These are phyloP conservation scores for Ophthalmolycus amberensis DNA, from an alignment of 2,113 vertebrate species.

Conservation along the genomic window DNA sequence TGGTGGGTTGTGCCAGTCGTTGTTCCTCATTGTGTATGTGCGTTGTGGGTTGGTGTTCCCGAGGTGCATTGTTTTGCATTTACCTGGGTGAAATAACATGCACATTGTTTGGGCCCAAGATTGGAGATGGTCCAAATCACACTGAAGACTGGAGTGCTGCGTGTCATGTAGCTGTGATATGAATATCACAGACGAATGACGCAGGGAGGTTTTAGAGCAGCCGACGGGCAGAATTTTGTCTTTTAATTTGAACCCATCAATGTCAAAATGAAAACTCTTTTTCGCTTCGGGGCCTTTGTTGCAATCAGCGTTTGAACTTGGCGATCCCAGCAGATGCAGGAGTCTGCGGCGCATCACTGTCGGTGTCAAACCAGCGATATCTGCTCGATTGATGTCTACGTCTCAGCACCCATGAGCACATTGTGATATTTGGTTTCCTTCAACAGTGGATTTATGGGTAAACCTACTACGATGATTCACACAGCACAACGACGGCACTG, in stretches of 20 bases:
- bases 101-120: no score
- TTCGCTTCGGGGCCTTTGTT: constrained; percentile 35
- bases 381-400: constrained; percentile 16
- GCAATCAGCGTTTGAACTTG: constrained; percentile 24
- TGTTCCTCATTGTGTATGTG: no score
- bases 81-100: no score
- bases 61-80: no score
- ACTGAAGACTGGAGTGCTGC: no score
- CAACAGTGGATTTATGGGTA: not conserved
- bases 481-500: not conserved
- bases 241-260: constrained; percentile 32
- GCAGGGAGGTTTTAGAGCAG: constrained; percentile 25
- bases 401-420: constrained; percentile 9
- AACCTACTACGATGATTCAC: not conserved
- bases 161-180: no score
- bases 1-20: no score
- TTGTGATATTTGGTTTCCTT: constrained; percentile 21
- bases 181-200: constrained; percentile 27
- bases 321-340: constrained; percentile 16
- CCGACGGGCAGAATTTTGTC: not conserved
- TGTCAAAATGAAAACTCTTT: constrained; percentile 43
- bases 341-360: constrained; percentile 3
- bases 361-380: constrained; percentile 19
- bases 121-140: no score
- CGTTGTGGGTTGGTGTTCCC: no score